Base-by-base conservation (phyloP, 2,888 invertebrate species). In the Hirudinaria manillensis region DNA sequence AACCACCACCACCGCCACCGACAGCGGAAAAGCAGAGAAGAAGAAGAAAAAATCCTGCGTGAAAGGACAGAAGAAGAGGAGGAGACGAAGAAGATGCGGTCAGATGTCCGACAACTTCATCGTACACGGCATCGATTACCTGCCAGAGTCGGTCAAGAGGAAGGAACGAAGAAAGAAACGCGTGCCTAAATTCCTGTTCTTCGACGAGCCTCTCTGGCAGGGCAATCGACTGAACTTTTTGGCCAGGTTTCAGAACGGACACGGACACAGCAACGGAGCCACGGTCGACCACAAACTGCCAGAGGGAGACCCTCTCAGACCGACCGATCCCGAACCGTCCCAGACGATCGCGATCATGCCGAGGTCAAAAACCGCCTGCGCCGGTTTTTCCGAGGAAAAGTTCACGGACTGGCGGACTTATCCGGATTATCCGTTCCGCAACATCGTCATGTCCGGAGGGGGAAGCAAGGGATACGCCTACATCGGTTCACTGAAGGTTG, bases 401-500 rank as follows among this genome's bases (percentile, higher is more conserved):
- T 27, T 68, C 21, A n/a, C 19, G 29, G 56, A 73, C 34, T 76
- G 76, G 76, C 27, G 66, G 36, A 67, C 27, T 7, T 73, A 55
- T 55, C 3, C 51, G 10, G 32, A 72, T 61, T 77, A 76, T 76
- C 76, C 77, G 21, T 77, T 77, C 51, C 74, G 76, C 68, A 79
- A 79, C 38, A 36, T 79, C 6, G 77, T 76, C 68, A 77, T 79
- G 77, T 79, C 79, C 2, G 79, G 79, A n/a, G 79, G 79, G 0
- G 79, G 79, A 21, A 76, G 74, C 38, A 79, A 79, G 66, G 79
- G 79, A 6, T 79, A 79, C 71, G 77, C 79, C 4, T 79, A 75
- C 76, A 77, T 79, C 19, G 79, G 79, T 13, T 73, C 79, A 27
- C 70, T 78, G n/a, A 77, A 79, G 78, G 79, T 79, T 53, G 13